Evolutionary conservation across 2,888 invertebrate genomes (phyloP).

Genomic region (Escarpia spicata): DNA sequence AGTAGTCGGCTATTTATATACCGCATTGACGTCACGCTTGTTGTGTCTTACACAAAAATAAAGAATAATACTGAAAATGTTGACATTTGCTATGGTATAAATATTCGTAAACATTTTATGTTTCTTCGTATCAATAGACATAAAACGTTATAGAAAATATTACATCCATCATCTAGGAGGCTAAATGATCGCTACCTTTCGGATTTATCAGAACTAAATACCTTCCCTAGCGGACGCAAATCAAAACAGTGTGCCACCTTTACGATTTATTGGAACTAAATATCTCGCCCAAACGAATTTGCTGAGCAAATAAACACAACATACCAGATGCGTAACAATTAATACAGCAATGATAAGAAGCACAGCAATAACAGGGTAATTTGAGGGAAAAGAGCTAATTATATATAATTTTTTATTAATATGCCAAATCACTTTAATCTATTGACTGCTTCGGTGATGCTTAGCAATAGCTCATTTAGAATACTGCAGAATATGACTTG

Average conservation of each 20-base stretch:
- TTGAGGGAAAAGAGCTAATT: too few relatives aligned
- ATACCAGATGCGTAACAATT: too few relatives aligned
- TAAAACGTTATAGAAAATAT: neutral
- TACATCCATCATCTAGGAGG: neutral
- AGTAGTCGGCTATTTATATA: neutral
- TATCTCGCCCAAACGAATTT: neutral
- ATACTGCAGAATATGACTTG: too few relatives aligned
- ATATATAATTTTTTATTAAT: too few relatives aligned
- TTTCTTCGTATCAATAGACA: neutral
- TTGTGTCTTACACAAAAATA: neutral
- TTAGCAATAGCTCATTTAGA: too few relatives aligned
- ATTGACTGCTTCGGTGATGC: too few relatives aligned
- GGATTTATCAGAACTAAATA: neutral
- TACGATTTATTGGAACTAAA: neutral
- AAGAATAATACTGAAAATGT: neutral
- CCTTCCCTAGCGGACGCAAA: neutral
- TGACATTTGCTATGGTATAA: neutral
- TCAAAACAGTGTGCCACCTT: neutral
- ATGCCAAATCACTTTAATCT: too few relatives aligned
- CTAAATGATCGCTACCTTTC: neutral
- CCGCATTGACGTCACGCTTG: neutral
- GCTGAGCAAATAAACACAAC: too few relatives aligned
- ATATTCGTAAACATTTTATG: neutral
- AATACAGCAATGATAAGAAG: too few relatives aligned
- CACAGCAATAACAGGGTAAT: too few relatives aligned